Conservation (phyloP, 2,888 invertebrate species). For the Papilio gigon region DNA sequence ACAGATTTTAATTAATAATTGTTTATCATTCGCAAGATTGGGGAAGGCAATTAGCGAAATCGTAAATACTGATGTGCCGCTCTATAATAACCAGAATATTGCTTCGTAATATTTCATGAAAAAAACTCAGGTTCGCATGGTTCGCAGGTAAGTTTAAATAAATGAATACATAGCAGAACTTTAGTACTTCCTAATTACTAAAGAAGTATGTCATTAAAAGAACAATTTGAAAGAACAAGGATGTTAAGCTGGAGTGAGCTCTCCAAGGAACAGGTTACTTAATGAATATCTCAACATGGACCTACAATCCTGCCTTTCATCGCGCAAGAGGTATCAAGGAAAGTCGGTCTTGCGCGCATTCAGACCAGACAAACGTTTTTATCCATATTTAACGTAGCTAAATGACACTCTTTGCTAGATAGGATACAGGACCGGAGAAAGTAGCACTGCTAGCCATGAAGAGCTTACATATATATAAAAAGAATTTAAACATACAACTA, state of each 20-base stretch:
- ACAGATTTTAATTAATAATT: conserved; percentile 3
- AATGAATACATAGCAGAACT: too few species aligned
- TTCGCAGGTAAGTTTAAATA: too few species aligned
- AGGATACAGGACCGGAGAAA: background rate
- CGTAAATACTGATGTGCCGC: too few species aligned
- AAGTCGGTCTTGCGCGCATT: conserved; percentile 16
- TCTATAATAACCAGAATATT: too few species aligned
- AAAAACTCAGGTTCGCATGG: too few species aligned
- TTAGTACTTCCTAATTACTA: too few species aligned
- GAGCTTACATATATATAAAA: too few species aligned
- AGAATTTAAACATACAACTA: too few species aligned
- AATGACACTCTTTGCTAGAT: conserved; percentile 15
- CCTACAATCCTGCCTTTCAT: conserved; percentile 24
- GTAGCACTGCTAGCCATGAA: background rate
- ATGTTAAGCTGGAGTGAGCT: background rate
- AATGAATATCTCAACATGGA: conserved; percentile 27
- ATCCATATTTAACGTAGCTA: conserved; percentile 24
- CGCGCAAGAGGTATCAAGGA: conserved; percentile 11
- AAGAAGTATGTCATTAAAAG: background rate
- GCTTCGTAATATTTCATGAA: too few species aligned
- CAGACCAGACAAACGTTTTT: background rate
- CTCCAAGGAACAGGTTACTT: conserved; percentile 11
- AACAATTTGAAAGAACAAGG: background rate
- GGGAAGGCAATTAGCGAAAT: background rate
- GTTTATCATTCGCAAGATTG: background rate